Conservation (phyloP, 2,113 vertebrate genomes). For the Edolisoma coerulescens region DNA sequence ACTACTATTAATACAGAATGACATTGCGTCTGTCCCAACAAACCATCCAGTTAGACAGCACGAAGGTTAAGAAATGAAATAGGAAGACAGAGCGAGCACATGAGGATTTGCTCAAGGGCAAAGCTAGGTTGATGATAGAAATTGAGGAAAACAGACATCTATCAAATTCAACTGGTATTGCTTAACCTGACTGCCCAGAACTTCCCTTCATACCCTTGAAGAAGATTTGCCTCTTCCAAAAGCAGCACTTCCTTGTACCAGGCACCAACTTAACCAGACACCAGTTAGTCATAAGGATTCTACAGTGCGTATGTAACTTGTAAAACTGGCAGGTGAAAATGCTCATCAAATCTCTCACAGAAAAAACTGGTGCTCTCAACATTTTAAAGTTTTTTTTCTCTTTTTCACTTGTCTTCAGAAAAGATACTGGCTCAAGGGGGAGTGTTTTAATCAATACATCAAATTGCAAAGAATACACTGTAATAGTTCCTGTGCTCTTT, state of each 20-base stretch:
- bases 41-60: background rate
- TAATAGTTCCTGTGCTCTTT: background rate
- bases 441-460: background rate
- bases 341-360: background rate
- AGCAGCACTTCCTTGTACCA: background rate
- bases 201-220: background rate
- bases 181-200: background rate
- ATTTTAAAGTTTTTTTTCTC: background rate
- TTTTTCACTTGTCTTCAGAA: background rate
- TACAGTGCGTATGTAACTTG: background rate
- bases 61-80: background rate
- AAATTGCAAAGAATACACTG: background rate
- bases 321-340: background rate
- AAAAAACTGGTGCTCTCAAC: fast-evolving
- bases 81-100: background rate
- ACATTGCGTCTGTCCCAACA: background rate
- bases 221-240: background rate
- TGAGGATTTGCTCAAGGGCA: background rate
- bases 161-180: background rate
- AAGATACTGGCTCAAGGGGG: background rate
- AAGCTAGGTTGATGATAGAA: background rate
- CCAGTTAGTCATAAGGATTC: background rate
- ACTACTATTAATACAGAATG: background rate
- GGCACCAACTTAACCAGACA: background rate
- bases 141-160: background rate